Evolutionary conservation across 2,797 vertebrate genomes (phyloP).

Genomic region (Pangasius sanitwongsei): DNA sequence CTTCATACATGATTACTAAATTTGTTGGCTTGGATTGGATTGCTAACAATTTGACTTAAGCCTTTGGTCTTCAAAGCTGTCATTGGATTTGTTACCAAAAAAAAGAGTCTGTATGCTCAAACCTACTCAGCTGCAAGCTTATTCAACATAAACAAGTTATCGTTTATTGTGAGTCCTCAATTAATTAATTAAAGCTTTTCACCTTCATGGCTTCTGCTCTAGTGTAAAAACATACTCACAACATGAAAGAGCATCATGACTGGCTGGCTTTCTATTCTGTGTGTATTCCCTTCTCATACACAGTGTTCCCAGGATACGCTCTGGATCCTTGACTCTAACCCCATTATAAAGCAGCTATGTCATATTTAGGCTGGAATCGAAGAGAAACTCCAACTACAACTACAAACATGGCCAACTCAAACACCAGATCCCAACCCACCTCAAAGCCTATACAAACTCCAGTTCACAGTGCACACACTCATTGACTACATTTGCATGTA

Average conservation of each 20-base stretch:
- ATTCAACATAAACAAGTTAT: not conserved
- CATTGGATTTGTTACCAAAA: not conserved
- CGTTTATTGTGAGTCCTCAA: not conserved
- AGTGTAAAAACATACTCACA: not conserved
- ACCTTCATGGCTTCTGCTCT: not conserved
- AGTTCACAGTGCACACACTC: too few species aligned
- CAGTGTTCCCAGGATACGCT: not conserved
- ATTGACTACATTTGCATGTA: too few species aligned
- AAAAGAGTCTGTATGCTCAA: too few species aligned
- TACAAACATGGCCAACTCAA: too few species aligned
- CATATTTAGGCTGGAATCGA: too few species aligned
- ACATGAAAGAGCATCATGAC: not conserved
- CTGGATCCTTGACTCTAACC: too few species aligned
- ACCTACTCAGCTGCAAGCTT: too few species aligned
- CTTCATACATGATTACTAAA: not conserved
- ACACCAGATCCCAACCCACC: too few species aligned
- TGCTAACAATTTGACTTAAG: not conserved
- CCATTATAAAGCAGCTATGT: too few species aligned
- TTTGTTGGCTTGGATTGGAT: not conserved
- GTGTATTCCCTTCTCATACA: not conserved
- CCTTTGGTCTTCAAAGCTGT: not conserved
- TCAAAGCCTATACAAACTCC: too few species aligned
- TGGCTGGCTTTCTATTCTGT: not conserved
- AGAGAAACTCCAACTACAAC: too few species aligned
- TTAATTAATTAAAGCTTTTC: not conserved